phyloP scores from a whole-genome alignment of 1,140 invertebrate species.

The Drosophila navojoa region DNA sequence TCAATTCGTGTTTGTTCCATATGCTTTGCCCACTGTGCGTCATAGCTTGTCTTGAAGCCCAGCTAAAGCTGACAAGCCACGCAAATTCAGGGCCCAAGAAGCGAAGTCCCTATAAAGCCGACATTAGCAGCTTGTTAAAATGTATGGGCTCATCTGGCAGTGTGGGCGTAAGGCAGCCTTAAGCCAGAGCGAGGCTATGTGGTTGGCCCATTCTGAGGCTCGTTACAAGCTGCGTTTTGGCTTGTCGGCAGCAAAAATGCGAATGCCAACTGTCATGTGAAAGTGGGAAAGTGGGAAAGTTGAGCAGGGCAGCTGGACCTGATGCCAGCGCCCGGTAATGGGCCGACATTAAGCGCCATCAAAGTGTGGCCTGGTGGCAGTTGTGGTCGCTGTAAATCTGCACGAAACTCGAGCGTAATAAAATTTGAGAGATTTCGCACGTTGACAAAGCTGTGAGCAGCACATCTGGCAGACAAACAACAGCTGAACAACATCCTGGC shows the following conservation, averaged over 20 bases:
- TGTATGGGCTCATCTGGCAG: constrained; percentile 47
- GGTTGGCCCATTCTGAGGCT: constrained; percentile 51
- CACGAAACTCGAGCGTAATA: constrained; percentile 70
- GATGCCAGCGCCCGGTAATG: constrained; percentile 38
- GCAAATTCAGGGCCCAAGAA: constrained; percentile 40
- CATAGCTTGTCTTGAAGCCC: constrained; percentile 8
- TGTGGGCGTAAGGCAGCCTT: constrained; percentile 22
- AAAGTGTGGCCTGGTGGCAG: constrained; percentile 17
- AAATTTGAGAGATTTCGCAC: constrained; percentile 72
- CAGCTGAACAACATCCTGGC: too few species aligned
- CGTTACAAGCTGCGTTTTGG: constrained; percentile 59
- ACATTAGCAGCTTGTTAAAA: constrained; percentile 79
- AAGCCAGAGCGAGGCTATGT: constrained; percentile 41
- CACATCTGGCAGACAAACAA: constrained; percentile 32
- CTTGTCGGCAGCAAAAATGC: constrained; percentile 27
- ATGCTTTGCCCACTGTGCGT: background rate
- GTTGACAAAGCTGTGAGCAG: constrained; percentile 57
- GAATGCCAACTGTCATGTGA: constrained; percentile 71
- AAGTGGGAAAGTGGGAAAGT: constrained; percentile 26
- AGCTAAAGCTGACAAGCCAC: constrained; percentile 8
- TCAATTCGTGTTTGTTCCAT: background rate
- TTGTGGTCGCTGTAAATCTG: constrained; percentile 30
- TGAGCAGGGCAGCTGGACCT: constrained; percentile 27
- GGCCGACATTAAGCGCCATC: constrained; percentile 51
- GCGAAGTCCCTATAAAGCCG: constrained; percentile 23